A percentile compares a stretch with the other conserved stretches of the same genome.
phyloP scores from a whole-genome alignment of 35 echinoderm and acorn worm species.

The Nesometra sesokonis region DNA sequence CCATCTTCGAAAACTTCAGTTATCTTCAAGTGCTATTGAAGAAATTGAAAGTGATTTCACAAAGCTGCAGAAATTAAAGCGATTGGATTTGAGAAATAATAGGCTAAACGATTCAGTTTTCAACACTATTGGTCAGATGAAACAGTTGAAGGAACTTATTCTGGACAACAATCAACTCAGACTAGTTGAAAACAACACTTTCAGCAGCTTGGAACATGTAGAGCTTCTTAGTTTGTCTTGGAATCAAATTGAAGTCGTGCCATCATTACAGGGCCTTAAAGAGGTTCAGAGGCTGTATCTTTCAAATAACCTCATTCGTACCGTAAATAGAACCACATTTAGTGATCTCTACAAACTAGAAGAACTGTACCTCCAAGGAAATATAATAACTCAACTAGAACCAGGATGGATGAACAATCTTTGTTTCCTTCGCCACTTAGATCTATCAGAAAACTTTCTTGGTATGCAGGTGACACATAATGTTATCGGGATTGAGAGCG shows the following conservation, averaged over 20 bases:
- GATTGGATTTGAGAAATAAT: neutral
- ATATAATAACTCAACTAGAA: neutral
- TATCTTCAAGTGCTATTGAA: neutral
- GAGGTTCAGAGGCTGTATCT: neutral
- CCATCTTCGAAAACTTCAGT: neutral
- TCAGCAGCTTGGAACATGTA: neutral
- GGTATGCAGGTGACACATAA: neutral
- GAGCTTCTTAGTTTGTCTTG: neutral
- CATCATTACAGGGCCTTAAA: neutral
- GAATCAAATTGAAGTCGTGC: neutral
- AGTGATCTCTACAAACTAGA: neutral
- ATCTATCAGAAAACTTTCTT: neutral
- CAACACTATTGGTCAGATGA: neutral
- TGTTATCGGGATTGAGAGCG: neutral
- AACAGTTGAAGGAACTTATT: neutral
- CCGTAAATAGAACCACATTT: neutral
- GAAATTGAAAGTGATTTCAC: neutral
- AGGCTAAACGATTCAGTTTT: neutral
- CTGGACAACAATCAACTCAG: neutral
- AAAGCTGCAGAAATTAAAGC: neutral
- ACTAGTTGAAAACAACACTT: neutral
- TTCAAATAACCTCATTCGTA: neutral
- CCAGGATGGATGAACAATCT: neutral
- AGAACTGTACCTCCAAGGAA: neutral
- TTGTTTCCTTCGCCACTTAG: neutral